phyloP scores from a whole-genome alignment of 2,888 invertebrate species.

The Ennomos quercinarius region DNA sequence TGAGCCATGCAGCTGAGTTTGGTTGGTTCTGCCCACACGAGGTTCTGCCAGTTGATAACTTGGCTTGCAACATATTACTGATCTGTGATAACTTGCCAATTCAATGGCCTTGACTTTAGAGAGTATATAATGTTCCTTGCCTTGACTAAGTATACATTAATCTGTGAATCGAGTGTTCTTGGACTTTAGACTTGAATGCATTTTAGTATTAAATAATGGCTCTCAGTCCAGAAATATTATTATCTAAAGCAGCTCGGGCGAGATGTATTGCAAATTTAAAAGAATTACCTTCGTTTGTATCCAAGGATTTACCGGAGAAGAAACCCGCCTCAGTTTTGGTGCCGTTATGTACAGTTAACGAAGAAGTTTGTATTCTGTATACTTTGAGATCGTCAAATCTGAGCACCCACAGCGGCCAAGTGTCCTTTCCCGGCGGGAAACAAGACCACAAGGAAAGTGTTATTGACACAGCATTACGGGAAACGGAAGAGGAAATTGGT shows the following conservation, averaged over 20 bases:
- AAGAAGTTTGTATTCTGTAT: constrained; percentile 91
- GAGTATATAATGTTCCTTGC: too few relatives aligned
- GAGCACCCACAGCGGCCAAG: constrained; percentile 91
- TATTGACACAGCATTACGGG: constrained; percentile 92
- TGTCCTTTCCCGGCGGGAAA: constrained; percentile 95
- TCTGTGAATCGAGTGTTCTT: too few relatives aligned
- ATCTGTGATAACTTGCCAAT: too few relatives aligned
- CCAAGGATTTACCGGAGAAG: constrained; percentile 49
- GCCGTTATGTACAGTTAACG: constrained; percentile 90
- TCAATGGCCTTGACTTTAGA: too few relatives aligned
- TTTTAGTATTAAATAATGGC: constrained; percentile 49
- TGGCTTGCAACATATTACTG: too few relatives aligned
- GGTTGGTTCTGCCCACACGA: too few relatives aligned
- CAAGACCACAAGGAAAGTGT: constrained; percentile 87
- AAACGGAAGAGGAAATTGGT: constrained; percentile 95
- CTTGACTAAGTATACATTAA: too few relatives aligned
- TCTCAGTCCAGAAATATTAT: constrained; percentile 67
- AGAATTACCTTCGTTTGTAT: constrained; percentile 81
- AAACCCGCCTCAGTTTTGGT: constrained; percentile 92
- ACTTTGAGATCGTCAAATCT: constrained; percentile 88
- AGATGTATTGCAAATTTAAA: constrained; percentile 85
- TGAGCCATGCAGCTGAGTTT: too few relatives aligned
- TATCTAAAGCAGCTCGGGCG: constrained; percentile 82
- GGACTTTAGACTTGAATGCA: constrained; percentile 14
- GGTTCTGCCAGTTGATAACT: too few relatives aligned